Evolutionary conservation across 2,888 invertebrate genomes (phyloP).

Genomic region (Thymelicus lineola): DNA sequence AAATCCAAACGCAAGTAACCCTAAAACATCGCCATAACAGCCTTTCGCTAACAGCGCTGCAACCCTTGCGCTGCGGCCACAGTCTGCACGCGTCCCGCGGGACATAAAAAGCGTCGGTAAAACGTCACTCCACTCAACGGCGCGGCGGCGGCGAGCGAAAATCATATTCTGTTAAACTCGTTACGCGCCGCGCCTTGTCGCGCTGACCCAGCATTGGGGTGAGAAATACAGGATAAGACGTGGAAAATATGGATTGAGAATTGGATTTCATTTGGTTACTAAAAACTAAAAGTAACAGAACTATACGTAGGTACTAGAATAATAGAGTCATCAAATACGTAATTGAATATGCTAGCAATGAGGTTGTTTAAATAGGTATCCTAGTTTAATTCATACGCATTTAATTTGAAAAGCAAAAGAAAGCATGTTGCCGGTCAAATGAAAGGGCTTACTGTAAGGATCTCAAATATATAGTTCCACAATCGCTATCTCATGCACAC

Average conservation of each 20-base stretch:
- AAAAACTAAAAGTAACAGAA: too few relatives aligned
- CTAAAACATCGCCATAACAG: not conserved
- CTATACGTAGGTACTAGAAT: too few relatives aligned
- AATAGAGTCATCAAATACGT: too few relatives aligned
- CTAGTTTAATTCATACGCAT: too few relatives aligned
- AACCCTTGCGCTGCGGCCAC: slow-evolving; percentile 60
- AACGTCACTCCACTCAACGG: slow-evolving; percentile 70
- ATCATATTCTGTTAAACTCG: slow-evolving; percentile 85
- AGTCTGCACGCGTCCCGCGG: slow-evolving; percentile 71
- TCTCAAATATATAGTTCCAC: too few relatives aligned
- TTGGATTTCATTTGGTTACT: not conserved
- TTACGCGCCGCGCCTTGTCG: slow-evolving; percentile 79
- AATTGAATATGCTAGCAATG: too few relatives aligned
- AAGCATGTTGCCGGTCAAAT: too few relatives aligned
- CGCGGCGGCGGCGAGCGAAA: slow-evolving; percentile 61
- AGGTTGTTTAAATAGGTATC: too few relatives aligned
- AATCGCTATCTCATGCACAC: too few relatives aligned
- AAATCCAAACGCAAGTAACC: not conserved
- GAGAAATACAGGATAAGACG: slow-evolving; percentile 55
- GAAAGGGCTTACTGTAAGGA: too few relatives aligned
- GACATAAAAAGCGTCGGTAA: slow-evolving; percentile 78
- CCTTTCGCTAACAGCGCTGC: slow-evolving; percentile 3
- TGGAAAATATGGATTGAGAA: not conserved
- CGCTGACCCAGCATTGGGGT: slow-evolving; percentile 76
- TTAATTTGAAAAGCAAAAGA: too few relatives aligned